Evolutionary conservation across 2,797 vertebrate genomes (phyloP).

Genomic region (Oreortyx pictus): DNA sequence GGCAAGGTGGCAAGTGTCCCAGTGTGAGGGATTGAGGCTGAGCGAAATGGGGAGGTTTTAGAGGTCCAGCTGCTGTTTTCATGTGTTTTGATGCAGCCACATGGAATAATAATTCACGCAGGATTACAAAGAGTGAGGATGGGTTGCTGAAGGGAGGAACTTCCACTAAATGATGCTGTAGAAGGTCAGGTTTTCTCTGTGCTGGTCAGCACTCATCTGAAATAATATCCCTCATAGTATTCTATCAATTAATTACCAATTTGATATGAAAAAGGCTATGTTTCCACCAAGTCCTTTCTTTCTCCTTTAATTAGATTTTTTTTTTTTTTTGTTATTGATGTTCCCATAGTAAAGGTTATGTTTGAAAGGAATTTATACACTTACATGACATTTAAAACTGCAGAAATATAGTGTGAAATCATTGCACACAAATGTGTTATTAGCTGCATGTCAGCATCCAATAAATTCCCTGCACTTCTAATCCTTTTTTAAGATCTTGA

Average conservation of each 20-base stretch:
- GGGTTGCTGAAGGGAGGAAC: neutral
- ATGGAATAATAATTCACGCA: neutral
- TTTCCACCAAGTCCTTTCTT: slow-evolving; percentile 29
- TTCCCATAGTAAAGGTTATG: slow-evolving; percentile 56
- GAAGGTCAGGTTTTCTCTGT: neutral
- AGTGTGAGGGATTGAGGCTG: neutral
- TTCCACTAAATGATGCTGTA: neutral
- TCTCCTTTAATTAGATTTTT: slow-evolving; percentile 61
- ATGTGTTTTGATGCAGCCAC: neutral
- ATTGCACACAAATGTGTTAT: slow-evolving; percentile 22
- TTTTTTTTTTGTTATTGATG: slow-evolving; percentile 62
- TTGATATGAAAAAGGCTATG: slow-evolving; percentile 42
- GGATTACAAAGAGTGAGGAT: neutral
- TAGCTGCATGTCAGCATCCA: slow-evolving; percentile 21
- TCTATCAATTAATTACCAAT: slow-evolving; percentile 42
- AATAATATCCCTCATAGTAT: neutral
- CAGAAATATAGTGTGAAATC: neutral
- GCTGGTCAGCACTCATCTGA: neutral
- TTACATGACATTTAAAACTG: slow-evolving; percentile 41
- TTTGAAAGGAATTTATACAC: slow-evolving; percentile 50
- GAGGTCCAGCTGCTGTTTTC: neutral
- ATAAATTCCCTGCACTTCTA: slow-evolving; percentile 3
- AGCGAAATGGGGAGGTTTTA: neutral
- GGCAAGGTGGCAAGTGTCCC: slow-evolving; percentile 11
- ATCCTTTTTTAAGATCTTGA: slow-evolving; percentile 44